Evolutionary conservation across 2,888 invertebrate species (phyloP).

Genomic region (Gonocerus acuteangulatus): DNA sequence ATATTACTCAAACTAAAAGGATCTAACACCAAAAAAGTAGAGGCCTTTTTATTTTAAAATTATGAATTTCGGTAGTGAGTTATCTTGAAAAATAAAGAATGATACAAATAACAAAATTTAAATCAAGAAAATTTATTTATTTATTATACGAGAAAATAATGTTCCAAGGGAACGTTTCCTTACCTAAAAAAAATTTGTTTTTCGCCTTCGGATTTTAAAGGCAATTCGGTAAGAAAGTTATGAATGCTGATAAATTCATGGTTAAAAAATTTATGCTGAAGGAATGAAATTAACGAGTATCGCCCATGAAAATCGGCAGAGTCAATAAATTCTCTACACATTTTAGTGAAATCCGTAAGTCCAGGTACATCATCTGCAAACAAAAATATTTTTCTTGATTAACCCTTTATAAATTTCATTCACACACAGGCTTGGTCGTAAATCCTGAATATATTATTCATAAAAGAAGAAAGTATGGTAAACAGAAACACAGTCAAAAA

Average conservation of each 20-base stretch:
- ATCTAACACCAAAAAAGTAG: too few relatives aligned
- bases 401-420: too few relatives aligned
- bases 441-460: too few relatives aligned
- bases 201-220: conserved; percentile 67
- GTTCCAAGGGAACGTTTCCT: background rate
- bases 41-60: too few relatives aligned
- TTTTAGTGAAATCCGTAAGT: conserved; percentile 59
- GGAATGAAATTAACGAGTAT: conserved; percentile 58
- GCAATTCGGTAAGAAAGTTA: conserved; percentile 72
- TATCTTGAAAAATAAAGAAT: too few relatives aligned
- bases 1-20: too few relatives aligned
- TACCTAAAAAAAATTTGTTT: conserved; percentile 67
- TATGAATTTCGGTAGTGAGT: too few relatives aligned
- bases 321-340: conserved; percentile 62
- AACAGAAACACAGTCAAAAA: too few relatives aligned
- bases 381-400: background rate
- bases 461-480: too few relatives aligned
- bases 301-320: conserved; percentile 56
- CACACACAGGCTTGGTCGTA: too few relatives aligned
- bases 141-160: background rate
- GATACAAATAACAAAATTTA: too few relatives aligned
- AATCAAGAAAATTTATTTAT: background rate
- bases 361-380: conserved; percentile 58
- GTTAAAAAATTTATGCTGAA: conserved; percentile 70
- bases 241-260: conserved; percentile 78